Base-by-base conservation (phyloP, 2,888 invertebrate species). In the Papilio gigon region DNA sequence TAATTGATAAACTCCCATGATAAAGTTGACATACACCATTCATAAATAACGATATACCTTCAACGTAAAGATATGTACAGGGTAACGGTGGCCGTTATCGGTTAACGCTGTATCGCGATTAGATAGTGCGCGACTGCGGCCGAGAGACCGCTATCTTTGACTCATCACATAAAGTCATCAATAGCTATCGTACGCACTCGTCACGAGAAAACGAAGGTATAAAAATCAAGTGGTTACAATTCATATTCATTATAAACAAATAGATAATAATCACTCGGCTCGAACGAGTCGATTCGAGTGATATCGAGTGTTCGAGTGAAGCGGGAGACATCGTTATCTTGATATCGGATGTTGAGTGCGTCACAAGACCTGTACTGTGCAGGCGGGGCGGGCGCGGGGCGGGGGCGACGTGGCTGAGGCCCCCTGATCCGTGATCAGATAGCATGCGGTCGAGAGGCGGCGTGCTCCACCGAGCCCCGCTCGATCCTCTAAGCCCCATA, bases 231-330 rank as follows among this genome's bases (percentile, higher is more conserved):
- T 84, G 82, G 78, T 80, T 77, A 82, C 85, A 86, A 84, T 89
- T 88, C 88, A 87, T 88, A 87, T 88, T 89, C 87, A 89, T 89
- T 89, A 88, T 84, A 87, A 85, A 87, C 88, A 89, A 90, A 90
- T 89, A 87, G 87, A 85, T 90, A 88, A 56, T 90, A 89, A 90
- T 90, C 89, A 90, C 82, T 85, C 77, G 80, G 80, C 81, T 82
- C 85, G 87, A 86, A 86, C 86, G 81, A 88, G 89, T 87, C 78
- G 84, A 80, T 82, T 84, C 81, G 84, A 86, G 85, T 84, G 86
- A 77, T 72, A 80, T 83, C 78, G 83, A 87, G 87, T 85, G 84
- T 85, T 82, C 80, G 84, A 80, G 81, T 78, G 81, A 81, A 77
- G 83, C 77, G 81, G 83, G 84, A 83, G 81, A 83, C 81, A 80